Evolutionary conservation across 2,888 invertebrate genomes (phyloP).

Genomic region (Drosophila birchii): DNA sequence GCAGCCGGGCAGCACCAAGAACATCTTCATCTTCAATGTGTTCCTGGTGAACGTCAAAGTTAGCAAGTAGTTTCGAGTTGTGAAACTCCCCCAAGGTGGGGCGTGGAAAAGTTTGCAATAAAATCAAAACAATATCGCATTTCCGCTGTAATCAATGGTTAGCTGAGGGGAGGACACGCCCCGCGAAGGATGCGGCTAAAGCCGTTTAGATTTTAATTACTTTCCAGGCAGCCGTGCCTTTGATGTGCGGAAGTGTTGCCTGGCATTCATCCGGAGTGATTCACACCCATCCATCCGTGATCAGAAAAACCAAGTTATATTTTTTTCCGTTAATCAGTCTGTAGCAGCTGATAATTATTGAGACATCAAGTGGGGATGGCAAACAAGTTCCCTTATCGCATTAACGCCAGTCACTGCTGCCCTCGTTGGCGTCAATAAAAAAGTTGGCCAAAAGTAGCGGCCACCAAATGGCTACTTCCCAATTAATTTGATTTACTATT

Average conservation of each 20-base stretch:
- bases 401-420: conserved; percentile 37
- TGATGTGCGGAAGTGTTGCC: conserved; percentile 19
- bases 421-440: conserved; percentile 8
- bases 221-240: neutral
- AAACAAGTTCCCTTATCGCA: conserved; percentile 28
- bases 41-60: conserved; percentile 59
- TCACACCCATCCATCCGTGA: conserved; percentile 2
- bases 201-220: conserved; percentile 15
- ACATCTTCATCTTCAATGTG: conserved; percentile 64
- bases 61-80: conserved; percentile 27
- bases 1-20: conserved; percentile 29
- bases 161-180: conserved; percentile 11
- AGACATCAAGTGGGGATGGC: conserved; percentile 10
- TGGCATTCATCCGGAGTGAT: conserved; percentile 7
- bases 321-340: conserved; percentile 24
- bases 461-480: conserved; percentile 26
- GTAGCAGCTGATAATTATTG: conserved; percentile 12
- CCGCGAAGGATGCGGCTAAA: neutral
- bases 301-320: conserved; percentile 10
- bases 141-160: neutral
- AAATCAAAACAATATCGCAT: conserved; percentile 24
- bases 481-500: conserved; percentile 19
- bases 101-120: conserved; percentile 21
- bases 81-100: neutral
- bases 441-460: conserved; percentile 32